A percentile compares a stretch with the other conserved stretches of the same genome.
Evolutionary conservation across 1,140 invertebrate genomes (phyloP).

Genomic region (Pogonomyrmex californicus): DNA sequence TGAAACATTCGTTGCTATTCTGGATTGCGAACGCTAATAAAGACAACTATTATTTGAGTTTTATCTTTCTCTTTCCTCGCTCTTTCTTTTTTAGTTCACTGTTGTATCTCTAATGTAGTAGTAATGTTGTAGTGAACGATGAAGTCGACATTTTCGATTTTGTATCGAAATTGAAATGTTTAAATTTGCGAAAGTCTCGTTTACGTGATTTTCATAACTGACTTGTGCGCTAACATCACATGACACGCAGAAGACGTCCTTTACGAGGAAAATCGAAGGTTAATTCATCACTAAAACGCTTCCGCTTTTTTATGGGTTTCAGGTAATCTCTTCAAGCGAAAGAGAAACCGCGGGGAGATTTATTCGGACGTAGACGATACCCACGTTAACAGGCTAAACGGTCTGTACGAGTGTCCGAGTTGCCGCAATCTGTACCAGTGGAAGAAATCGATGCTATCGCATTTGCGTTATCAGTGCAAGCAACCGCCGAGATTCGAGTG

Average conservation of each 20-base stretch:
- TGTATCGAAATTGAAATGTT: not conserved
- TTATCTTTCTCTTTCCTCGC: constrained; percentile 58
- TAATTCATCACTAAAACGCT: constrained; percentile 27
- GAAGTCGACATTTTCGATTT: not conserved
- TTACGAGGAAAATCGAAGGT: not conserved
- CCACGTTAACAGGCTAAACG: constrained; percentile 17
- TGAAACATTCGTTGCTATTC: not conserved
- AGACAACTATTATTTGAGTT: constrained; percentile 44
- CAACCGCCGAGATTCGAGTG: constrained; percentile 87
- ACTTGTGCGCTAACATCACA: not conserved
- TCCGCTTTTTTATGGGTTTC: constrained; percentile 49
- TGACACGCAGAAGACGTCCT: constrained; percentile 8
- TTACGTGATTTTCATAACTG: not conserved
- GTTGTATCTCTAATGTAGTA: not conserved
- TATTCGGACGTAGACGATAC: not conserved
- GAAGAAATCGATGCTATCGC: constrained; percentile 88
- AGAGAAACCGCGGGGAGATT: not conserved
- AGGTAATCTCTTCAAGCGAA: constrained; percentile 25
- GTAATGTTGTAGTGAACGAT: not conserved
- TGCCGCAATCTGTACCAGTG: constrained; percentile 87
- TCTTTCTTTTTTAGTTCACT: constrained; percentile 12
- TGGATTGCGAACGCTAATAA: constrained; percentile 32
- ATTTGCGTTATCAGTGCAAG: constrained; percentile 87
- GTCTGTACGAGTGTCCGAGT: constrained; percentile 85
- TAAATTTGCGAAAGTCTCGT: not conserved